Evolutionary conservation across 2,113 vertebrate genomes (phyloP).

Genomic region (Cryptomyrus ogoouensis): DNA sequence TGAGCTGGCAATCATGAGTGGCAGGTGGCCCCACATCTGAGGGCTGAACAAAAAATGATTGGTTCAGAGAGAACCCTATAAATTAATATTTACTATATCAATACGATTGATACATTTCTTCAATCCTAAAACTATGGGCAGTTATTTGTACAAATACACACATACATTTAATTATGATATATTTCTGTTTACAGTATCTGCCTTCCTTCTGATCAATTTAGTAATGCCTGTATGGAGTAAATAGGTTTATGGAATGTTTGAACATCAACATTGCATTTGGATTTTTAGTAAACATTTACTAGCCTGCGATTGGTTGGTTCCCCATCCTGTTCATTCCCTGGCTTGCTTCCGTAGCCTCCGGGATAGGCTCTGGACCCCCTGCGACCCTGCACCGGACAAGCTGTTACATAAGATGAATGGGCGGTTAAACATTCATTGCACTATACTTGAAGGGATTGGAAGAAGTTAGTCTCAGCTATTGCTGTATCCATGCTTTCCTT

Average conservation of each 20-base stretch:
- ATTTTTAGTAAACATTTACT: background rate
- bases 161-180: background rate
- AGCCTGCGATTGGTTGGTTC: background rate
- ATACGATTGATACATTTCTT: background rate
- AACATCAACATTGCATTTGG: background rate
- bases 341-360: background rate
- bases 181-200: background rate
- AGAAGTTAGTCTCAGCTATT: background rate
- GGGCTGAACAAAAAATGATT: background rate
- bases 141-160: background rate
- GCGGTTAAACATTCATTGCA: background rate
- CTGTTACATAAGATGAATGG: background rate
- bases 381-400: background rate
- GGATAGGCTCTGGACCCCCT: background rate
- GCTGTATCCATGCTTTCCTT: background rate
- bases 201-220: background rate
- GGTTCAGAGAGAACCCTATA: background rate
- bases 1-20: background rate
- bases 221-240: background rate
- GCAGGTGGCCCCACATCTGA: background rate
- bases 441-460: background rate
- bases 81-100: background rate
- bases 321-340: background rate
- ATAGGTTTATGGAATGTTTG: background rate
- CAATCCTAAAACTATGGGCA: background rate